Base-by-base conservation (phyloP, 92 coral and sea anemone species). In the Siderastrea radians region DNA sequence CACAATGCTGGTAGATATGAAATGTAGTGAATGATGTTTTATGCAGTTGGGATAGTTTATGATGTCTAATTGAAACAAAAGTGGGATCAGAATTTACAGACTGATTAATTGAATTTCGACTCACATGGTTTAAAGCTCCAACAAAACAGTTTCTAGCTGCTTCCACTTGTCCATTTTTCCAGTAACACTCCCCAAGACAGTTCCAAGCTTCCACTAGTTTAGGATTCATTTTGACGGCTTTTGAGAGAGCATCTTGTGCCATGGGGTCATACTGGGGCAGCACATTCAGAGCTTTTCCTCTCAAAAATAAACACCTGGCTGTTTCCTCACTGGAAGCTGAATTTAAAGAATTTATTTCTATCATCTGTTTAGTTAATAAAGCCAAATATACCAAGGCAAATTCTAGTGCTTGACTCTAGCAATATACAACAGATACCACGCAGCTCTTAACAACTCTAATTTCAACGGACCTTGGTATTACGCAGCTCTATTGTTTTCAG, bases 171-270 rank as follows among this genome's bases (percentile, higher is more conserved):
- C 98, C 99, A 60, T 92, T 95, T 85, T 98, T 98, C 99, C 99
- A 98, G 73, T 88, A 94, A 81, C 98, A 98, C 68, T 98, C 99
- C 52, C 99, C 99, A 53, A 98, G 93, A 9, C 90, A 91, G 78
- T 98, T 98, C 99, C 99, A 98, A 51, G 99, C 99, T 72, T 98
- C 98, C 2, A 98, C 89, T 87, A 98, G 64, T 51, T 96, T 91
- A 43, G 99, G 99, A 38, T 94, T 97, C 85, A 98, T 76, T 80
- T 98, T 98, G 67, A 98, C 99, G 75, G 99, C 99, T 78, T 93
- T 93, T 43, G 99, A 86, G 19, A 98, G 94, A 45, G 96, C 94
- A 84, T 95, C 99, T 75, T 94, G 92, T 15, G 98, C 99, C 84
- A 91, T 81, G 15, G 96, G 96, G 60, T 98, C 93, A 79, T 92